phyloP scores from a whole-genome alignment of 2,888 invertebrate species.

The Ophion costatus region DNA sequence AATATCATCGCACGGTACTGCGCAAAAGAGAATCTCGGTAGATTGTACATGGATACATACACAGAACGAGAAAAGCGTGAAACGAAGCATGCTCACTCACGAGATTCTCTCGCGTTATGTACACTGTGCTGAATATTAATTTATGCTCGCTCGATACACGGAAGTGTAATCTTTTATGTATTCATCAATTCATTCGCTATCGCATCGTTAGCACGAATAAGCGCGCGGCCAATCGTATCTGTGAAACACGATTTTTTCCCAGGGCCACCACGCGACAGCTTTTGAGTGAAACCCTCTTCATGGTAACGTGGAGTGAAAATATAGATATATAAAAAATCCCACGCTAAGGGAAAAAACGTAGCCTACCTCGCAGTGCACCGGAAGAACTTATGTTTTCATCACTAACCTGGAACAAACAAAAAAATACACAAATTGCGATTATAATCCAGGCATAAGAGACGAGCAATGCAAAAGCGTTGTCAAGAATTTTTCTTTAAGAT shows the following conservation, averaged over 20 bases:
- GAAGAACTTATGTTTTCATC: conserved; percentile 18
- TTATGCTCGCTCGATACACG: conserved; percentile 48
- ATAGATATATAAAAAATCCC: neutral
- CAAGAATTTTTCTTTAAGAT: neutral
- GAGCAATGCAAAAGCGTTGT: neutral
- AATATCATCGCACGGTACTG: conserved; percentile 71
- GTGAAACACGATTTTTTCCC: conserved; percentile 14
- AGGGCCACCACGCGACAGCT: neutral
- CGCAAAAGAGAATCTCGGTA: conserved; percentile 63
- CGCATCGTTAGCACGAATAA: conserved; percentile 57
- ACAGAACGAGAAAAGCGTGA: conserved; percentile 46
- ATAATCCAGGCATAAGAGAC: conserved; percentile 6
- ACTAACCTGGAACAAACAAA: conserved; percentile 55
- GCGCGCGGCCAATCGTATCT: conserved; percentile 10
- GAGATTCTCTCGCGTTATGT: conserved; percentile 51
- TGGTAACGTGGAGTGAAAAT: neutral
- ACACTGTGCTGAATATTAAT: conserved; percentile 52
- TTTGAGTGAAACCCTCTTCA: neutral
- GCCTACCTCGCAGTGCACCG: neutral
- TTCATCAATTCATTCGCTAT: conserved; percentile 56
- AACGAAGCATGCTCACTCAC: conserved; percentile 34
- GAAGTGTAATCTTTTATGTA: conserved; percentile 50
- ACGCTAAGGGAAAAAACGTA: neutral
- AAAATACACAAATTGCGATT: conserved; percentile 29
- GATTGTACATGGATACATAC: conserved; percentile 32